Evolutionary conservation across 1,140 invertebrate species (phyloP).

Genomic region (Eufriesea mexicana): DNA sequence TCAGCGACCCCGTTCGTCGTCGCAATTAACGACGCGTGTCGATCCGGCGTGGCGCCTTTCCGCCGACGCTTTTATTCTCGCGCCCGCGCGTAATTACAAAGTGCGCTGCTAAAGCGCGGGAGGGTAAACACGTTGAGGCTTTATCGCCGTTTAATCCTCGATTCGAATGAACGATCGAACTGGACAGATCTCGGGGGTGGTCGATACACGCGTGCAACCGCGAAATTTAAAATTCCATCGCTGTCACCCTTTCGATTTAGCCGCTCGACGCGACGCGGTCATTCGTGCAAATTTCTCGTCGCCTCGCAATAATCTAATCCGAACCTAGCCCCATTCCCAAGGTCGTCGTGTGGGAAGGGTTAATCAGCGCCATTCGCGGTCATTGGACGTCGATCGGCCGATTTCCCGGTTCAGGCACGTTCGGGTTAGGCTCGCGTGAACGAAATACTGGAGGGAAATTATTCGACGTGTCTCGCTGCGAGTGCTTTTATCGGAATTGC

Average conservation of each 20-base stretch:
- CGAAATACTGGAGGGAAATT: neutral
- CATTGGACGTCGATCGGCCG: neutral
- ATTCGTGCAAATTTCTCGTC: too few relatives aligned
- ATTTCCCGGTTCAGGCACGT: neutral
- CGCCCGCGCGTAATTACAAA: slow-evolving; percentile 34
- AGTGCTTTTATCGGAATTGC: neutral
- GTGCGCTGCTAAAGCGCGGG: slow-evolving; percentile 27
- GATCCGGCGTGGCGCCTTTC: slow-evolving; percentile 44
- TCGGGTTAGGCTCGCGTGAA: too few relatives aligned
- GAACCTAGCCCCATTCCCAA: too few relatives aligned
- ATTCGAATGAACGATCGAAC: neutral
- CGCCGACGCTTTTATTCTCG: slow-evolving; percentile 51
- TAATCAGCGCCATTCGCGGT: neutral
- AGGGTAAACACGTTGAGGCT: slow-evolving; percentile 8
- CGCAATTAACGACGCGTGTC: slow-evolving; percentile 62
- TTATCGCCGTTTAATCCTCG: slow-evolving; percentile 26
- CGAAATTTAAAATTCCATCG: too few relatives aligned
- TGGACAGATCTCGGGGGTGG: too few relatives aligned
- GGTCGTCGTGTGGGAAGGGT: too few relatives aligned
- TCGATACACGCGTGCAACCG: too few relatives aligned
- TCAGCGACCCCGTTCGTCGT: slow-evolving; percentile 51
- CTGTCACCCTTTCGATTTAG: too few relatives aligned
- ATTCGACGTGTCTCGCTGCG: neutral
- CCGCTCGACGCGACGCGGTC: too few relatives aligned
- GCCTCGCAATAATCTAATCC: too few relatives aligned